A percentile compares a stretch with the other conserved stretches of the same genome.
These are phyloP conservation scores for Petaurus breviceps DNA, from an alignment of 2,113 vertebrate genomes.

Conservation along the genomic window DNA sequence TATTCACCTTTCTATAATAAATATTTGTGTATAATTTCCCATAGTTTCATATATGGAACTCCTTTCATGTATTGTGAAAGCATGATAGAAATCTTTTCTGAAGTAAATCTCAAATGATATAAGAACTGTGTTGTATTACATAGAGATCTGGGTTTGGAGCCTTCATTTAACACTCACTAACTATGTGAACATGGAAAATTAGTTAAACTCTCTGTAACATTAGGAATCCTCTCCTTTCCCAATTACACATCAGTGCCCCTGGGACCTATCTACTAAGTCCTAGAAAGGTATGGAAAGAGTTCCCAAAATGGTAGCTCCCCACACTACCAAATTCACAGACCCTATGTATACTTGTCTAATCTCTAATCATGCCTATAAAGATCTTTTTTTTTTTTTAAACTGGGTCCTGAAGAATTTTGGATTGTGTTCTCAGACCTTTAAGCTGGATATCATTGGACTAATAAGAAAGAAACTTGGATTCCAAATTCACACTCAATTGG, in stretches of 20 bases:
- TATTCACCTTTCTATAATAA: not conserved
- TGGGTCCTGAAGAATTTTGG: not conserved
- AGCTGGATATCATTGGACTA: conserved; percentile 6
- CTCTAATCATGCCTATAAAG: not conserved
- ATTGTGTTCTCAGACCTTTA: conserved; percentile 21
- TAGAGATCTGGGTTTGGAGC: not conserved
- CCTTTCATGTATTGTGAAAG: not conserved
- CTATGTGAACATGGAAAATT: not conserved
- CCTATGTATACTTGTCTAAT: not conserved
- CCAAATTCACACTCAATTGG: conserved; percentile 10
- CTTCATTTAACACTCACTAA: not conserved
- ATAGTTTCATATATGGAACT: not conserved
- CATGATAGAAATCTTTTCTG: not conserved
- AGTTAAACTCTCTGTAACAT: not conserved
- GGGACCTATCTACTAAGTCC: not conserved
- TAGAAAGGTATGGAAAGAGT: not conserved
- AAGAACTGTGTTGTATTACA: not conserved
- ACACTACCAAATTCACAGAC: not conserved
- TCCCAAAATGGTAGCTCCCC: not conserved
- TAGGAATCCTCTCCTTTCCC: not conserved
- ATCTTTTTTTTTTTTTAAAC: not conserved
- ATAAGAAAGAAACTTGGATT: conserved; percentile 33
- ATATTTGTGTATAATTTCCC: not conserved
- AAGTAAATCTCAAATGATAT: not conserved
- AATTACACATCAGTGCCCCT: not conserved